Evolutionary conservation across 2,113 vertebrate species (phyloP), one percentile per base, ranked within the genome.

Genomic region (Serinus canaria): DNA sequence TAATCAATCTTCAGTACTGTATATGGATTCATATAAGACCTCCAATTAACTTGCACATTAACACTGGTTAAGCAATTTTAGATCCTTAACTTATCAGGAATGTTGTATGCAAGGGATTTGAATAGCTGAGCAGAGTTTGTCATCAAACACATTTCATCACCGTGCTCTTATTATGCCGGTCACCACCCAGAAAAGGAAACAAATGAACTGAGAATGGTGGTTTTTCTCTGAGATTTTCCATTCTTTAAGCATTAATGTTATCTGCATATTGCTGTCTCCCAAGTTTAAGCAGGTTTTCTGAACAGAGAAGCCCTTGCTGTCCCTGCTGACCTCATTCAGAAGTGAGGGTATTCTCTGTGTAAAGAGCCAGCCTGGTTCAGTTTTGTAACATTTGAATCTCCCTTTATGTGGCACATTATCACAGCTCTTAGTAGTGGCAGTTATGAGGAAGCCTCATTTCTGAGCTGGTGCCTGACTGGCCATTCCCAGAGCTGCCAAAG

Each of bases 41-140:
- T 95, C 83, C 88, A 96, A 82, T 96, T 97, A 97, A 81, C 90
- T 94, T 85, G 56, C 30, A 76, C 58, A 78, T 93, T 96, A 92
- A 89, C 80, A 90, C 53, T 67, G 52, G 63, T 81, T 62, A 88
- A 87, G 81, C 70, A 89, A 74, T 88, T 96, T 96, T 76, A 93
- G 94, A 79, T 92, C 59, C 81, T 97, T 94, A 96, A 90, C 81
- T 94, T 93, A 70, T 62, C 73, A 67, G 85, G 60, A 90, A 83
- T 79, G 47, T 67, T 86, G 44, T 35, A 11, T 81, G 76, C 56
- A 43, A 66, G 44, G 41, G 82, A 63, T 90, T 73, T 85, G 56
- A 89, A 52, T 78, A 58, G 69, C 63, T 69, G 62, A 68, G 53
- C 31, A 41, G 76, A 89, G 95, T 92, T 95, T 83, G 41, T 89